Evolutionary conservation across 1,140 invertebrate species (phyloP).

Genomic region (Fopius arisanus): DNA sequence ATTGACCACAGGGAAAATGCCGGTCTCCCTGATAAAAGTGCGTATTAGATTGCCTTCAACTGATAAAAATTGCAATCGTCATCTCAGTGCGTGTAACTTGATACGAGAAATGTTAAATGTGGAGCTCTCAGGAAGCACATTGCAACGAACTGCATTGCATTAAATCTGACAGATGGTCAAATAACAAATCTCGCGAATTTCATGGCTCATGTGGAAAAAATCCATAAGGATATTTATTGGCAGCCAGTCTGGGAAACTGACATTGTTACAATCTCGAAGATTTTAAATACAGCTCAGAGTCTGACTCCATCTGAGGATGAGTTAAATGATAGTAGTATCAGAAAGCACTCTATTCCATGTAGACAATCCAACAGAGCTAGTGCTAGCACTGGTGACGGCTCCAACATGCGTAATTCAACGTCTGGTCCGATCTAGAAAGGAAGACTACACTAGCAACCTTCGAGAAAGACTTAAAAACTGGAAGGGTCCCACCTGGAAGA

Average conservation of each 20-base stretch:
- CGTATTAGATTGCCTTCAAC: constrained; percentile 2
- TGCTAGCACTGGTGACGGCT: too few species aligned
- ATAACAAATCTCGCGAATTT: constrained; percentile 26
- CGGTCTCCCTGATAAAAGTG: neutral
- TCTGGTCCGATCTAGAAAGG: neutral
- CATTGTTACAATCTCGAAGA: neutral
- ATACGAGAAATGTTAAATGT: constrained; percentile 19
- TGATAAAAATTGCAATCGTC: neutral
- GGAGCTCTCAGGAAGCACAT: constrained; percentile 25
- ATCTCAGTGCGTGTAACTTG: constrained; percentile 21
- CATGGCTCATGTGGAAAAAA: constrained; percentile 28
- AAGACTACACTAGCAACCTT: neutral
- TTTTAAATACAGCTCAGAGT: neutral
- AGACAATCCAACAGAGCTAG: too few species aligned
- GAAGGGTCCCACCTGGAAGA: neutral
- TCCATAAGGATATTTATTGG: neutral
- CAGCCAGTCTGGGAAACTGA: neutral
- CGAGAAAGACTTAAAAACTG: neutral
- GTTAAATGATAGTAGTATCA: too few species aligned
- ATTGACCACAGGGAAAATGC: neutral
- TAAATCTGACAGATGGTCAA: constrained; percentile 10
- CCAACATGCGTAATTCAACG: too few species aligned
- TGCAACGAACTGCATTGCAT: constrained; percentile 17
- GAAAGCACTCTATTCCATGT: too few species aligned
- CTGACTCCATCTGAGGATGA: too few species aligned